A percentile compares a stretch with the other conserved stretches of the same genome.
Evolutionary conservation across 1,140 invertebrate genomes (phyloP).

Genomic region (Luehdorfia chinensis): DNA sequence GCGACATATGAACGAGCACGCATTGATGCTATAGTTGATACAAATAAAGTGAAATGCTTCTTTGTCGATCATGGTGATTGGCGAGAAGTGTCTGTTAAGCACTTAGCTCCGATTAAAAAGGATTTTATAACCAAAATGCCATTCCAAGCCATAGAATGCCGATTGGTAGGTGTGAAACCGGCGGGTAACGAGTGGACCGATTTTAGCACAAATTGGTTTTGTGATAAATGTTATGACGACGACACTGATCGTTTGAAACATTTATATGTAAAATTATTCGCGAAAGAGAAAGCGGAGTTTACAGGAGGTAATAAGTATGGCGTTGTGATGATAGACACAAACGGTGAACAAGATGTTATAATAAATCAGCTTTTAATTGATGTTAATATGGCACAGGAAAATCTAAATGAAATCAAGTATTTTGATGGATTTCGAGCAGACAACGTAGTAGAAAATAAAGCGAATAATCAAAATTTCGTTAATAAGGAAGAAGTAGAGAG

Average conservation of each 20-base stretch:
- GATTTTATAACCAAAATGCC: constrained; percentile 54
- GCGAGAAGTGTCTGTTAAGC: constrained; percentile 31
- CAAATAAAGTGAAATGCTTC: constrained; percentile 56
- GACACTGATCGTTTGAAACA: constrained; percentile 41
- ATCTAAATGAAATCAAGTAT: constrained; percentile 42
- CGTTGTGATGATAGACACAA: constrained; percentile 53
- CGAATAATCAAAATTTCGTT: background rate
- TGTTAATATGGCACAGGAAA: constrained; percentile 43
- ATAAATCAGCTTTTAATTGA: constrained; percentile 58
- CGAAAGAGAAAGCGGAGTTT: constrained; percentile 45
- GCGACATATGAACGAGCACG: constrained; percentile 53
- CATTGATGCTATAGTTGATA: constrained; percentile 39
- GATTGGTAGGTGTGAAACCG: constrained; percentile 55
- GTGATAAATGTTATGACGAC: constrained; percentile 42
- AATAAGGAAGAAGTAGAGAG: constrained; percentile 22
- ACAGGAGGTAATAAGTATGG: constrained; percentile 66
- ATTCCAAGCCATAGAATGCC: constrained; percentile 73
- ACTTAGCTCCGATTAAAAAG: constrained; percentile 48
- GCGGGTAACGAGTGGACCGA: constrained; percentile 51
- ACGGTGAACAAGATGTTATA: constrained; percentile 41
- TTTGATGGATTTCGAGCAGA: constrained; percentile 27
- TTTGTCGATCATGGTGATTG: constrained; percentile 71
- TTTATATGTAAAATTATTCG: constrained; percentile 54
- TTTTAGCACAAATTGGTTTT: constrained; percentile 56
- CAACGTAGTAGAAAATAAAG: background rate